Evolutionary conservation across 2,113 vertebrate species (phyloP).

Genomic region (Strix aluco): DNA sequence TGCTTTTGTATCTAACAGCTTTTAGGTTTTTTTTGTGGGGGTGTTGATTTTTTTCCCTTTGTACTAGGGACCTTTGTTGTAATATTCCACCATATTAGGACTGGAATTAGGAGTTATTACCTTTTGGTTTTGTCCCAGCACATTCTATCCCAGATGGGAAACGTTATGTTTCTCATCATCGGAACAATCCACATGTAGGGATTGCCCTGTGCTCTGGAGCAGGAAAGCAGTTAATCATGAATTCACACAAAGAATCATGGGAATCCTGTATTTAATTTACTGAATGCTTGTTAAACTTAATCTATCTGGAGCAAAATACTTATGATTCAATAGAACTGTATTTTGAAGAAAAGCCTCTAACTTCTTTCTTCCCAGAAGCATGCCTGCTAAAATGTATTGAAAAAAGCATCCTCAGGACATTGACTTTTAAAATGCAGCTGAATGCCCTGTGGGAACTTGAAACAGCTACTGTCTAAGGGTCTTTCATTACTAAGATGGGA

Average conservation of each 20-base stretch:
- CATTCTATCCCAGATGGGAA: background rate
- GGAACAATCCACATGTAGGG: too few species aligned
- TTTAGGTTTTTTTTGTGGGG: fast-evolving
- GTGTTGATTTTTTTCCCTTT: background rate
- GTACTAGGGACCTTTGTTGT: background rate
- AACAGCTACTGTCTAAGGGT: background rate
- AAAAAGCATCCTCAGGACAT: background rate
- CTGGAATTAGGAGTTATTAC: background rate
- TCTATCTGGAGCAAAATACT: background rate
- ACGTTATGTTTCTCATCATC: background rate
- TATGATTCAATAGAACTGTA: background rate
- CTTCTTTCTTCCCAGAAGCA: background rate
- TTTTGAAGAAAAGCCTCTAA: background rate
- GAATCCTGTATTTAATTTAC: background rate
- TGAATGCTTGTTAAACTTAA: background rate
- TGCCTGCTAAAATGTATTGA: background rate
- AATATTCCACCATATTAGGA: background rate
- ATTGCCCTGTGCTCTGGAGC: background rate
- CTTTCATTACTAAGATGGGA: background rate
- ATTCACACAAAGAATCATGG: background rate
- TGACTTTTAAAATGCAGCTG: background rate
- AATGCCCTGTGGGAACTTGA: background rate
- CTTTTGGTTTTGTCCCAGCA: background rate
- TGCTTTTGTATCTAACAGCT: background rate
- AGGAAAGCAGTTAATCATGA: background rate